A percentile compares a stretch with the other conserved stretches of the same genome.
These are phyloP conservation scores for Mionectes olivaceus DNA, from an alignment of 2,797 vertebrate genomes.

Conservation along the genomic window DNA sequence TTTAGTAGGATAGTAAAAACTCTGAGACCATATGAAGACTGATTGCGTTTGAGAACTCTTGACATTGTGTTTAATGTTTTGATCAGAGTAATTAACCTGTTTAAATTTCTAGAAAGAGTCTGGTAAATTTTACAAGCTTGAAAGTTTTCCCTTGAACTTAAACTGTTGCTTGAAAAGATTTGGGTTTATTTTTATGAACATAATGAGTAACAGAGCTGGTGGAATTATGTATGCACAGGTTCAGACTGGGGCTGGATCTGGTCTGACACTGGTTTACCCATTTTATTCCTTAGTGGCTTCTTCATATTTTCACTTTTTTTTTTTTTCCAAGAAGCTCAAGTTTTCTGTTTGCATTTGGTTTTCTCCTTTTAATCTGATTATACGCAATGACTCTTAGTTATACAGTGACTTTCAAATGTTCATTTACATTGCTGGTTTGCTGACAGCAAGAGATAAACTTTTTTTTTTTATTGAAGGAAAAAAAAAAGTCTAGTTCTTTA, in stretches of 20 bases:
- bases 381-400: neutral
- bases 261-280: neutral
- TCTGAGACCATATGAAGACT: neutral
- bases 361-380: conserved; percentile 4
- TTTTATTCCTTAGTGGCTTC: conserved; percentile 21
- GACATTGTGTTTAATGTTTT: neutral
- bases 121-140: neutral
- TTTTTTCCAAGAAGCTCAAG: conserved; percentile 13
- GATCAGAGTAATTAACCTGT: neutral
- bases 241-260: neutral
- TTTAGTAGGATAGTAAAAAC: neutral
- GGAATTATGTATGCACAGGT: neutral
- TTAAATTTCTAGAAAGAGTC: neutral
- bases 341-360: neutral
- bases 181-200: neutral
- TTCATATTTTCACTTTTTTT: conserved; percentile 6
- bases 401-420: conserved; percentile 50
- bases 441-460: neutral
- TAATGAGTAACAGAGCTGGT: neutral
- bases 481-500: neutral
- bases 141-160: conserved; percentile 1
- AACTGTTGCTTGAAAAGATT: neutral
- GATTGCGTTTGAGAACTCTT: neutral
- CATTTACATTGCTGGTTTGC: conserved; percentile 34
- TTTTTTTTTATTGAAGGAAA: neutral